Evolutionary conservation across 2,797 vertebrate genomes (phyloP), one percentile per base, ranked within the genome.

Genomic region (Aulostomus chinensis): DNA sequence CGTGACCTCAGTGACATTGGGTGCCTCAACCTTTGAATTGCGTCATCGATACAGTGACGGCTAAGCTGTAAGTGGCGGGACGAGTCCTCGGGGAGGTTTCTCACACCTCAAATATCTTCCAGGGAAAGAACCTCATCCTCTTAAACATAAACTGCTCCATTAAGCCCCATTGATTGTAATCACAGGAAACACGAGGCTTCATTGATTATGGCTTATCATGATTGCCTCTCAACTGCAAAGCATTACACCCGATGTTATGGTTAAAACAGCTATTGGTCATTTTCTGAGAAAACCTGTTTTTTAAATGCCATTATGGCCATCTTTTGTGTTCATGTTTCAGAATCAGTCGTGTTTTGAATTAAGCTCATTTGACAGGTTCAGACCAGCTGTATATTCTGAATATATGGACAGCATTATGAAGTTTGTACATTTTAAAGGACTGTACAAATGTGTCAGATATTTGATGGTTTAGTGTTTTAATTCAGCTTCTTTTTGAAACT

Each of bases 101-200:
- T 24, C n/a, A 31, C 15, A 31, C 21, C 15, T 54, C 10, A 33
- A 37, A 50, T 18, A 11, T 36, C 62, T 39, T 64, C 39, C 16
- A 26, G 20, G 14, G 17, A 18, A 61, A 65, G 32, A 24, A 62
- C 7, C 29, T 73, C 17, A 43, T 73, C 51, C 24, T 28, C 20
- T 30, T 18, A 21, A 24, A 59, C 52, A 49, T 6, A 53, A 30
- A 28, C 39, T 53, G 32, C 47, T 14, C 24, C 57, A 41, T 29
- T 52, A 46, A 61, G 43, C 14, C 17, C 4, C 20, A 49, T 39
- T 46, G 61, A 58, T 18, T 61, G n/a, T 46, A 62, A 62, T 65
- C 42, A 48, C 35, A 53, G 11, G 46, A 51, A 40, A 70, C 37
- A 25, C 24, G 31, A 7, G 9, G 13, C 7, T n/a, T 1, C 26